A percentile compares a stretch with the other conserved stretches of the same genome.
Evolutionary conservation across 1,140 invertebrate genomes (phyloP).

Genomic region (Dryas iulia): DNA sequence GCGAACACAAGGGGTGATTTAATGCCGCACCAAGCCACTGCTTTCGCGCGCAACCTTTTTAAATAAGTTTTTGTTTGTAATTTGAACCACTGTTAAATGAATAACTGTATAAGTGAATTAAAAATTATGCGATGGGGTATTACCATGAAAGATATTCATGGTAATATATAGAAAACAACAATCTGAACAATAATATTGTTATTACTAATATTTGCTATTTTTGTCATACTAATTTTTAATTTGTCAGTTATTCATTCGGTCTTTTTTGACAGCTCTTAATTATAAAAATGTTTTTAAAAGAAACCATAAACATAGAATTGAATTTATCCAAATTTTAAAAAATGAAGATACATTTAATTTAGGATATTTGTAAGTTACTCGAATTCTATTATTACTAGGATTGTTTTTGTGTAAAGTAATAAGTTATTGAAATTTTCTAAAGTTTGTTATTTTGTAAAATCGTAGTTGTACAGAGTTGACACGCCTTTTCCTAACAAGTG

Average conservation of each 20-base stretch:
- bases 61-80: not conserved
- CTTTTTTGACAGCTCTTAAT: not conserved
- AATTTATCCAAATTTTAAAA: not conserved
- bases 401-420: not conserved
- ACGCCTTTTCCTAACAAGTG: constrained; percentile 80
- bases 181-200: no score
- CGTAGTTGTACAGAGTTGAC: constrained; percentile 68
- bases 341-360: not conserved
- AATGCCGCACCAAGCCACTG: not conserved
- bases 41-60: constrained; percentile 1
- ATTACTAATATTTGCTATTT: no score
- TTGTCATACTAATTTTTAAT: not conserved
- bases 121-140: not conserved
- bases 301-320: no score
- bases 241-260: not conserved
- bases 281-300: no score
- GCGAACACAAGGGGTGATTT: constrained; percentile 17
- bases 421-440: constrained; percentile 2
- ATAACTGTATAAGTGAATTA: not conserved
- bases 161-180: no score
- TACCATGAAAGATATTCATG: not conserved
- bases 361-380: not conserved
- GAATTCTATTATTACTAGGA: not conserved
- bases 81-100: not conserved
- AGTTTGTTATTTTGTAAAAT: constrained; percentile 42